Base-by-base conservation (phyloP, 2,797 vertebrate species). In the Eleutherodactylus coqui region DNA sequence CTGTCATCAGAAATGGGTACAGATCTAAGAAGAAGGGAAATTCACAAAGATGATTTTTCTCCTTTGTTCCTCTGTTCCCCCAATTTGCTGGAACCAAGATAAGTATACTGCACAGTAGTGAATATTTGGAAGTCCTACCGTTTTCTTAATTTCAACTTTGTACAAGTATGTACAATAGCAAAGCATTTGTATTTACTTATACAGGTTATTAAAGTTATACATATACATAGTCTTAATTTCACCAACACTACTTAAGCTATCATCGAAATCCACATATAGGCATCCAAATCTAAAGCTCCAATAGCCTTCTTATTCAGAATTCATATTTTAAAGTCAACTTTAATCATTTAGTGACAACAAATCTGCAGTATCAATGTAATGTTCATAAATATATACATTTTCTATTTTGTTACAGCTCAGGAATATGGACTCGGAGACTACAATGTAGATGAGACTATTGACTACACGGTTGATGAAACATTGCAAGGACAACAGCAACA, bases 381-480 rank as follows among this genome's bases (percentile, higher is more conserved):
- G 41, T 41, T 16, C 4, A 41, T 13, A 62, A 79, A 55, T 21
- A 38, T 58, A 32, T 36, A 0, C 14, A 13, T 81, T 32, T 69
- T 58, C 5, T 82, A 11, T 82, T 58, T 58, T 21, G 13, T 9
- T 69, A 58, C 38, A 87, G 86, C 82, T 53, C 82, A 87, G 24
- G 67, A 86, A 4, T 75, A 69, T 81, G 27, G n/a, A n/a, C n/a
- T n/a, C n/a, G n/a, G 13, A 14, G 82, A 84, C 32, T 87, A 87
- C 60, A 27, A 3, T 43, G 49, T 36, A 21, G 70, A 67, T 53
- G 76, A 84, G 13, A 73, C 64, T 2, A 1, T 45, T 58, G 86
- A 87, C 41, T 87, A 87, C 60, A 47, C n/a, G 9, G 4, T 76
- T 76, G 77, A 81, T 69, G 77, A 81, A 16, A 29, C 69, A 21